A percentile compares a stretch with the other conserved stretches of the same genome.
phyloP scores from a whole-genome alignment of 2,797 vertebrate genomes.

The Dryobates pubescens region DNA sequence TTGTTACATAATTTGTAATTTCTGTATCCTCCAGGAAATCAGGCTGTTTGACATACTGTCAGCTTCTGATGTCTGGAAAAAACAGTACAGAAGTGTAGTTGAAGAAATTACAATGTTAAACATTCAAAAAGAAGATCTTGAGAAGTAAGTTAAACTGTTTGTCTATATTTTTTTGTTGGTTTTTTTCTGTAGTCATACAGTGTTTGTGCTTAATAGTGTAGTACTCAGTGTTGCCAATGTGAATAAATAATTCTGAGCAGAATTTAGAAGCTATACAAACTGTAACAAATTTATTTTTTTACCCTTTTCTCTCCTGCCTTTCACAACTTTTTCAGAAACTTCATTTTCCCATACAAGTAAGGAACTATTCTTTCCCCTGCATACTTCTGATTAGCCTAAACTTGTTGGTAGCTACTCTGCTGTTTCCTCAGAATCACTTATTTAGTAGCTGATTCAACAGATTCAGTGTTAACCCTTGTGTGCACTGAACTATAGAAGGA shows the following conservation, averaged over 20 bases:
- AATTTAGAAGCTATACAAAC: not conserved
- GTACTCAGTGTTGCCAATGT: not conserved
- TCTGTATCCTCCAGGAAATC: constrained; percentile 80
- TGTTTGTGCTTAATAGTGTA: not conserved
- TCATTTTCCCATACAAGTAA: not conserved
- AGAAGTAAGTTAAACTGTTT: constrained; percentile 77
- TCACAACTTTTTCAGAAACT: not conserved
- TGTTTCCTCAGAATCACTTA: not conserved
- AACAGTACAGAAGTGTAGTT: constrained; percentile 72
- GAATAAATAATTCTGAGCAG: not conserved
- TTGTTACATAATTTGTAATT: constrained; percentile 43
- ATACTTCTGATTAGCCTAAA: not conserved
- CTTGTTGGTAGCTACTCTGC: not conserved
- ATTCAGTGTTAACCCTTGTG: not conserved
- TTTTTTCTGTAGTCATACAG: not conserved
- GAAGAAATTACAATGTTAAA: constrained; percentile 81
- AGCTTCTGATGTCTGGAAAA: constrained; percentile 80
- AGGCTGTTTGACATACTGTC: constrained; percentile 77
- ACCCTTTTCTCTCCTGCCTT: not conserved
- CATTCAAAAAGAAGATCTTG: constrained; percentile 78
- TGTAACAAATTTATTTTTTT: not conserved
- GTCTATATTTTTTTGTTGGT: not conserved
- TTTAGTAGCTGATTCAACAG: not conserved
- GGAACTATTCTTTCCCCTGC: not conserved
- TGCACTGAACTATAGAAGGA: not conserved